A percentile compares a stretch with the other conserved stretches of the same genome.
phyloP scores from a whole-genome alignment of 2,888 invertebrate genomes.

The Abrostola triplasia region DNA sequence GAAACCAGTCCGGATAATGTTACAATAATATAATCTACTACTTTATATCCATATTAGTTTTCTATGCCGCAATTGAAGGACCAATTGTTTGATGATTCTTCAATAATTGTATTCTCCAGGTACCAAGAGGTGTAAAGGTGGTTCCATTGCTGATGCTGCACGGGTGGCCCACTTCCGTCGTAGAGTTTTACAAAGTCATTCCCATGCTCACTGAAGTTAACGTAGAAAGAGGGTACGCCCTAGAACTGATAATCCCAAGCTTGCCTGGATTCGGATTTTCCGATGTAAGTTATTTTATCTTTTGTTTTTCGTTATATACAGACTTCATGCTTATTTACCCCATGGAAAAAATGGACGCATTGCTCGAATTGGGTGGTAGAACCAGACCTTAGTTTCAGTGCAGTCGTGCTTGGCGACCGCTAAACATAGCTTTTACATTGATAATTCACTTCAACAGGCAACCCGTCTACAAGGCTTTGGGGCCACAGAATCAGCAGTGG shows the following conservation, averaged over 20 bases:
- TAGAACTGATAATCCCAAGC: constrained; percentile 67
- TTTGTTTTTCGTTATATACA: constrained; percentile 1
- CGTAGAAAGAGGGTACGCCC: constrained; percentile 81
- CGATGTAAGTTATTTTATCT: constrained; percentile 50
- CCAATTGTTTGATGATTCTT: too few relatives aligned
- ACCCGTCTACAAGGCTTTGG: constrained; percentile 38
- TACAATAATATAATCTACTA: too few relatives aligned
- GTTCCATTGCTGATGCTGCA: constrained; percentile 89
- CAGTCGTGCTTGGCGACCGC: too few relatives aligned
- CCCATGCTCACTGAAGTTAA: constrained; percentile 86
- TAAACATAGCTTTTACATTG: neutral
- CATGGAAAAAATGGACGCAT: neutral
- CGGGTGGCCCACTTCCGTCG: constrained; percentile 93
- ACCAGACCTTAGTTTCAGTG: too few relatives aligned
- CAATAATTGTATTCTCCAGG: constrained; percentile 12
- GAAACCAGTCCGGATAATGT: too few relatives aligned
- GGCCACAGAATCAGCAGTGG: constrained; percentile 30
- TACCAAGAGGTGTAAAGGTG: constrained; percentile 17
- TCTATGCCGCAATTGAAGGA: too few relatives aligned
- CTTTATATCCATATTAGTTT: too few relatives aligned
- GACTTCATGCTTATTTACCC: neutral
- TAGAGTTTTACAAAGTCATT: constrained; percentile 91
- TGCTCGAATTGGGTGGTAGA: too few relatives aligned
- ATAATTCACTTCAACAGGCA: constrained; percentile 15
- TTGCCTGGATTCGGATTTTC: constrained; percentile 64